Evolutionary conservation across 2,113 vertebrate genomes (phyloP).

Genomic region (Oncorhynchus tshawytscha): DNA sequence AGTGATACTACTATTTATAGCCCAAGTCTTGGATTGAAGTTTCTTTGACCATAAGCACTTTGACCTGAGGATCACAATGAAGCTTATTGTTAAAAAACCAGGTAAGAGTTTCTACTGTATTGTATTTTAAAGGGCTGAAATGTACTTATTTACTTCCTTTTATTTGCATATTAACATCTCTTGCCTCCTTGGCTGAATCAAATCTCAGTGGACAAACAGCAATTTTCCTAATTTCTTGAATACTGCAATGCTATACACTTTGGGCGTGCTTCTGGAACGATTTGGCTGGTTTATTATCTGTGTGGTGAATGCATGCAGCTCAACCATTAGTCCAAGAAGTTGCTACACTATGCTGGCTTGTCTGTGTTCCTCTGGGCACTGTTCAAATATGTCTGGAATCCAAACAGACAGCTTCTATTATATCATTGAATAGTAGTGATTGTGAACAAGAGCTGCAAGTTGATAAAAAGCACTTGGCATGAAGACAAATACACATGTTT

Average conservation of each 20-base stretch:
- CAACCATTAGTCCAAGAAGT: neutral
- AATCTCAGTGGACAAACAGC: neutral
- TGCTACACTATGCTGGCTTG: neutral
- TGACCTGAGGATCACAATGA: constrained; percentile 16
- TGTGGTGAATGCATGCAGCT: neutral
- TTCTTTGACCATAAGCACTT: neutral
- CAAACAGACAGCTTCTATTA: constrained; percentile 1
- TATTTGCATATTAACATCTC: too few relatives aligned
- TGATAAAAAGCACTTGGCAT: neutral
- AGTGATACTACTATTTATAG: neutral
- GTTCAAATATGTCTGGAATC: neutral
- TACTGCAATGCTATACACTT: neutral
- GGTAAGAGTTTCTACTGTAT: neutral
- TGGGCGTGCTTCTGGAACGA: too few relatives aligned
- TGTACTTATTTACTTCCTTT: neutral
- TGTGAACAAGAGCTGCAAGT: neutral
- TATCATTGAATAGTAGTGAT: neutral
- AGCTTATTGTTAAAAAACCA: constrained; percentile 28
- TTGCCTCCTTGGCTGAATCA: constrained; percentile 9
- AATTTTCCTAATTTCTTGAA: neutral
- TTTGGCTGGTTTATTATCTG: neutral
- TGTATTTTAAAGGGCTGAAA: neutral
- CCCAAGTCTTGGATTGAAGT: neutral
- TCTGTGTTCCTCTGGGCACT: constrained; percentile 1
- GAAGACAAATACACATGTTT: constrained; percentile 11